Conservation (phyloP, 2,113 vertebrate genomes). For the Electrona antarctica region DNA sequence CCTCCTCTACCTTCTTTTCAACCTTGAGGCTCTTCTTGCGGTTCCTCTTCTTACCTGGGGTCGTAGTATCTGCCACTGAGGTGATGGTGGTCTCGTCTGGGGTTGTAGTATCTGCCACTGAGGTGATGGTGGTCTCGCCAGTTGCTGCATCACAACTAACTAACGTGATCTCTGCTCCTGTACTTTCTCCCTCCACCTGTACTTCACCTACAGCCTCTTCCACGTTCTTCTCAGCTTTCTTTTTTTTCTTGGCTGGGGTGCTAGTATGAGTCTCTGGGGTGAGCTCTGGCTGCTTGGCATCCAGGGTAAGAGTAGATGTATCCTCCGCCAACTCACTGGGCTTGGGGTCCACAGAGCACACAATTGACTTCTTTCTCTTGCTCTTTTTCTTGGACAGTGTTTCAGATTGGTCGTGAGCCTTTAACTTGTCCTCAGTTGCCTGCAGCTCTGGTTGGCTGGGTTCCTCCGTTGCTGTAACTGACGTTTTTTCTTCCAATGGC, state of each 20-base stretch:
- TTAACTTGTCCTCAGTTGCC: not conserved
- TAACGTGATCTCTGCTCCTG: not conserved
- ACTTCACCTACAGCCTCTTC: not conserved
- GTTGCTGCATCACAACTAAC: not conserved
- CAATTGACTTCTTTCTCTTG: not conserved
- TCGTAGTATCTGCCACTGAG: too few relatives aligned
- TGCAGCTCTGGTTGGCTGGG: not conserved
- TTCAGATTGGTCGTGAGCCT: not conserved
- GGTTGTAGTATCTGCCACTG: too few relatives aligned
- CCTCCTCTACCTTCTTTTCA: not conserved
- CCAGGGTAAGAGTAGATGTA: not conserved
- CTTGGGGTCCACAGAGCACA: not conserved
- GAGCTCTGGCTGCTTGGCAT: not conserved
- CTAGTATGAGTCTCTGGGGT: not conserved
- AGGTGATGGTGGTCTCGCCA: not conserved
- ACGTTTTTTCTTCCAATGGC: not conserved
- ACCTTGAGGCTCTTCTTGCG: slow-evolving; percentile 9
- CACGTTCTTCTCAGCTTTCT: not conserved
- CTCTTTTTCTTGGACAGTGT: slow-evolving; percentile 8
- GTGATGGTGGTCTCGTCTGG: too few relatives aligned
- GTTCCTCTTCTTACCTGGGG: not conserved
- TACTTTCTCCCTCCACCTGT: not conserved
- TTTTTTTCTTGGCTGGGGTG: slow-evolving; percentile 19
- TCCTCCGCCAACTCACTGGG: not conserved
- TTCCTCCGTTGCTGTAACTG: slow-evolving; percentile 7